Conservation (phyloP, 1,140 invertebrate species). For the Conopomorpha cramerella region DNA sequence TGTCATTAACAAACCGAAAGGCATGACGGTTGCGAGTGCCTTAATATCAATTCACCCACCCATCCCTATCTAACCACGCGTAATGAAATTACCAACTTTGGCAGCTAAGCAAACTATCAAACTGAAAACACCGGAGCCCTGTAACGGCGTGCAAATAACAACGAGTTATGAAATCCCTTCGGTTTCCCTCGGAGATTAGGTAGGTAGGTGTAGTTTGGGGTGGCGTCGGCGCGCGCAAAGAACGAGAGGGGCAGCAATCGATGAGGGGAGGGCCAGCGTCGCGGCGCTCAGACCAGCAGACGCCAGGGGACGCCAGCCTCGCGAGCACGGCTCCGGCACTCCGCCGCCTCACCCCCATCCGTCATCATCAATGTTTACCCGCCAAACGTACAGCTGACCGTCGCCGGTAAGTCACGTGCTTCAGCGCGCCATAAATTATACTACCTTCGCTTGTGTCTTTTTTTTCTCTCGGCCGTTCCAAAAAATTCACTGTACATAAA, state of each 20-base stretch:
- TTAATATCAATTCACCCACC: no score
- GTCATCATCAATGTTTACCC: constrained; percentile 21
- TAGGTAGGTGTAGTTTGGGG: no score
- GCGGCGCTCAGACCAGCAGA: constrained; percentile 46
- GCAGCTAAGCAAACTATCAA: no score
- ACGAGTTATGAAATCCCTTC: constrained; percentile 55
- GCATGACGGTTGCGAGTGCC: no score
- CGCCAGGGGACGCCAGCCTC: constrained; percentile 49
- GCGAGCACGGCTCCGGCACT: no score
- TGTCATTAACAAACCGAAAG: no score
- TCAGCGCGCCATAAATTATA: constrained; percentile 5
- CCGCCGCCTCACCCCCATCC: constrained; percentile 36
- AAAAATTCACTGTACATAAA: constrained; percentile 17
- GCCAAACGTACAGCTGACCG: constrained; percentile 46
- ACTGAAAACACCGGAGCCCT: no score
- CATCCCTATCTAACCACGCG: no score
- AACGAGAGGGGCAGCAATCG: constrained; percentile 40
- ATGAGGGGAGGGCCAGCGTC: constrained; percentile 41
- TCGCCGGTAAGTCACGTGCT: constrained; percentile 54
- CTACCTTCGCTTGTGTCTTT: constrained; percentile 5
- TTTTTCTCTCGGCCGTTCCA: constrained; percentile 2
- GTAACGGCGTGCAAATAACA: constrained; percentile 57
- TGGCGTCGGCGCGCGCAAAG: constrained; percentile 44
- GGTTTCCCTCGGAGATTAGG: constrained; percentile 43
- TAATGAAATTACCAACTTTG: no score